Evolutionary conservation across 2,113 vertebrate genomes (phyloP), one percentile per base, ranked within the genome.

Genomic region (Tursiops truncatus): DNA sequence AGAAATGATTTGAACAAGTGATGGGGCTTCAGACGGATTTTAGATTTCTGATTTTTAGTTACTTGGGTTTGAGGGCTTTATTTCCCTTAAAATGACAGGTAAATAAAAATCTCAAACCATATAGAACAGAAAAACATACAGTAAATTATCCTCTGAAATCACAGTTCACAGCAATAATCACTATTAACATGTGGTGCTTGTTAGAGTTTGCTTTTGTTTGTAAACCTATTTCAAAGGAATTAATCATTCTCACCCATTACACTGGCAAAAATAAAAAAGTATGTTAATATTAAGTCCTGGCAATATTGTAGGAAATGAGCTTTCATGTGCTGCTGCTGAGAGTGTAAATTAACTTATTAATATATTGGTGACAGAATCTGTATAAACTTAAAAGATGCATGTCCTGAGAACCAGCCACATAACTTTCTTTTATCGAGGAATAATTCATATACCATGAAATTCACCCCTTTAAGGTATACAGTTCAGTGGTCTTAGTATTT

Each of bases 61-160:
- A 47, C 58, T 71, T 88, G 13, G 17, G 65, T 62, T 88, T 86
- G 31, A 96, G 41, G 14, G 28, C 33, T 68, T 94, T 86, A 71
- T 31, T 92, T 93, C 62, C 44, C 53, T 60, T 62, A 89, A 88
- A 95, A 85, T 62, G 41, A 79, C 11, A 67, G 13, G 13, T 81
- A 7, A 85, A 88, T 80, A 36, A 41, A 94, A 93, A 79, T 63
- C 20, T 90, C n/a, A 94, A 73, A 28, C 13, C 20, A 71, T 28
- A 96, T 5, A 65, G 31, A 94, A 87, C 1, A 62, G 11, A 38
- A 60, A 89, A 91, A 63, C 53, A 80, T 0, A 50, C 25, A 80
- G 70, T 71, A 88, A 91, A 88, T n/a, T 68, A 76, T 60, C 50
- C 67, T 81, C 65, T 71, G 36, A 89, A 95, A 88, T 76, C 23